A percentile compares a stretch with the other conserved stretches of the same genome.
These are phyloP conservation scores for Euwallacea similis DNA, from an alignment of 1,140 invertebrate species.

Conservation along the genomic window DNA sequence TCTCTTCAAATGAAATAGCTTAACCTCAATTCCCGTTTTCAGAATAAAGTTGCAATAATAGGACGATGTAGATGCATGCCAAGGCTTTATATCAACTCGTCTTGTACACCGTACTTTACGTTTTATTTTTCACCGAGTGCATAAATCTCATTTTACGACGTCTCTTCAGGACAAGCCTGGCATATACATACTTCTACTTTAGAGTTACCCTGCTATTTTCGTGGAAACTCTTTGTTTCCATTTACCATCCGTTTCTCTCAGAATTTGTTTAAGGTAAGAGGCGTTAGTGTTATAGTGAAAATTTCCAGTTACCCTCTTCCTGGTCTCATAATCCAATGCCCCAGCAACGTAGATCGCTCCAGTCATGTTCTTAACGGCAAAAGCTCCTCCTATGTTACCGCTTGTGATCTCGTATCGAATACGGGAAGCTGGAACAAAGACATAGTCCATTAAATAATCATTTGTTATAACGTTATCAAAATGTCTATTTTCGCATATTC, in stretches of 20 bases:
- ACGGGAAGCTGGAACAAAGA: conserved; percentile 83
- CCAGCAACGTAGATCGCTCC: conserved; percentile 96
- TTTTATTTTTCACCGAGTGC: not conserved
- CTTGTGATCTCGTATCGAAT: conserved; percentile 98
- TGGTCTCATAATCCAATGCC: conserved; percentile 88
- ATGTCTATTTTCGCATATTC: too few species aligned
- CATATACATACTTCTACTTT: not conserved
- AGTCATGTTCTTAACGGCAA: conserved; percentile 96
- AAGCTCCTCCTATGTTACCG: conserved; percentile 96
- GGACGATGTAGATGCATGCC: not conserved
- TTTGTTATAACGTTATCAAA: too few species aligned
- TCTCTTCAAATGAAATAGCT: too few species aligned
- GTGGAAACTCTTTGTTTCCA: too few species aligned
- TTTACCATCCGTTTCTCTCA: too few species aligned
- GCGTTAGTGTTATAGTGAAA: too few species aligned
- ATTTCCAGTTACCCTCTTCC: conserved; percentile 72
- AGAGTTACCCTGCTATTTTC: not conserved
- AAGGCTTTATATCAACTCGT: not conserved
- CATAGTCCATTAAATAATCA: not conserved
- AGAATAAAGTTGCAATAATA: too few species aligned
- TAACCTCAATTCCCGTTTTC: too few species aligned
- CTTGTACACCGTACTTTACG: not conserved
- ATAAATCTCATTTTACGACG: not conserved
- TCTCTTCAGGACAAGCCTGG: not conserved
- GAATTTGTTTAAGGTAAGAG: too few species aligned